These are phyloP conservation scores for Silurus aristotelis DNA, from an alignment of 2,797 vertebrate genomes.

Conservation along the genomic window DNA sequence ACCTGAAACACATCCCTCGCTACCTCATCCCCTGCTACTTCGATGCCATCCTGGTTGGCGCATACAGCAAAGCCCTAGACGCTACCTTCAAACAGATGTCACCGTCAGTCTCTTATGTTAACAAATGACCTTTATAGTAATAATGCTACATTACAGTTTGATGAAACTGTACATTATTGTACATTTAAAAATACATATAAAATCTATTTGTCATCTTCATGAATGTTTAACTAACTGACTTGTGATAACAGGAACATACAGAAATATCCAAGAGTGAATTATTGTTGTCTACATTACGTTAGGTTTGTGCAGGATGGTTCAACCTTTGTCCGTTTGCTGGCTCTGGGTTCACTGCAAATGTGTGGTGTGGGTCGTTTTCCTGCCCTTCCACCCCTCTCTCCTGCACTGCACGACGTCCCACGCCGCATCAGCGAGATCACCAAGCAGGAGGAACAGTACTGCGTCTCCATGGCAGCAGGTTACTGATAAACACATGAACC, in stretches of 20 bases:
- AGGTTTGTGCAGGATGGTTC: constrained; percentile 88
- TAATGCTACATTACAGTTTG: too few relatives aligned
- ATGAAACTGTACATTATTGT: not conserved
- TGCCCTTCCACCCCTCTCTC: constrained; percentile 76
- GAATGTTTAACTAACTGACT: too few relatives aligned
- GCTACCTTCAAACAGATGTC: constrained; percentile 87
- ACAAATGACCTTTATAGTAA: not conserved
- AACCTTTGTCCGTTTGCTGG: constrained; percentile 84
- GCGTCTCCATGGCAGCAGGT: constrained; percentile 82
- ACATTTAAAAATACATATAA: too few relatives aligned
- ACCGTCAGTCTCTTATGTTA: constrained; percentile 51
- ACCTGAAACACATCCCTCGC: constrained; percentile 91
- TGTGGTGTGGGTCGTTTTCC: constrained; percentile 77
- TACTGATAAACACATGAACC: not conserved
- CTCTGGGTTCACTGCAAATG: constrained; percentile 85
- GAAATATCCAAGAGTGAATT: not conserved
- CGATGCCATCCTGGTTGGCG: constrained; percentile 89
- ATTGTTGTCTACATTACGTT: not conserved
- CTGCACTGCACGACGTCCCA: constrained; percentile 73
- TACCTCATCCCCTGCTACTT: constrained; percentile 97
- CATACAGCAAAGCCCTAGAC: constrained; percentile 87
- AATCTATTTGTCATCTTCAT: not conserved
- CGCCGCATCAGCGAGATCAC: constrained; percentile 74
- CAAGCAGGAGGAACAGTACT: constrained; percentile 78
- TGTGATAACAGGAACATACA: not conserved